Evolutionary conservation across 2,888 invertebrate species (phyloP), one percentile per base, ranked within the genome.

Genomic region (Plebejus melissa): DNA sequence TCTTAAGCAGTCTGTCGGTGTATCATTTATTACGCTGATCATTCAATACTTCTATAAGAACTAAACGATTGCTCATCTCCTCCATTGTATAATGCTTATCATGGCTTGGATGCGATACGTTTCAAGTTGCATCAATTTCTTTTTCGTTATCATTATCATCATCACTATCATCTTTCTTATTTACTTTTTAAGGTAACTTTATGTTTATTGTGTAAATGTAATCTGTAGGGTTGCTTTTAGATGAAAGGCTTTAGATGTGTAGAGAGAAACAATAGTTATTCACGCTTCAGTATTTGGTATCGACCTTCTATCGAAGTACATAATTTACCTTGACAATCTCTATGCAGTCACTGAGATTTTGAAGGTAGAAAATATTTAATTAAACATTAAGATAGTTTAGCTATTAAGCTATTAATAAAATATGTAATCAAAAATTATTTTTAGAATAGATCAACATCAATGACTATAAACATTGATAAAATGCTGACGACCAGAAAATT

Each of bases 11-110:
- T 72, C n/a, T 54, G 72, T 16, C 50, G 72, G 54, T 54, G 72
- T 54, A 54, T 72, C 72, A 72, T 72, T 72, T 72, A 54, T 72
- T 72, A 54, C 54, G 1, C 16, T 41, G 50, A 54, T 54, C 50
- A 50, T 72, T 72, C 32, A 13, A 72, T 54, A 28, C 50, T 50
- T 22, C 50, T 50, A 50, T 50, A 72, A 72, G 50, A 72, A 72
- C 32, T 54, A 72, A 72, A 28, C 72, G 71, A 50, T 71, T 46
- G n/a, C 69, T 4, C 6, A 4, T n/a, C 38, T 65, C 32, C 36
- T 32, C 16, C 65, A 65, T 65, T 65, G 65, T 65, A 36, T 36
- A 65, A 16, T 32, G 16, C 65, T 65, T 36, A 65, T 65, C 65
- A 13, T 65, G 16, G 13, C 32, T 65, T 65, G 32, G 1, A 32